Evolutionary conservation across 2,888 invertebrate genomes (phyloP), one percentile per base, ranked within the genome.

Genomic region (Pyralis farinalis): DNA sequence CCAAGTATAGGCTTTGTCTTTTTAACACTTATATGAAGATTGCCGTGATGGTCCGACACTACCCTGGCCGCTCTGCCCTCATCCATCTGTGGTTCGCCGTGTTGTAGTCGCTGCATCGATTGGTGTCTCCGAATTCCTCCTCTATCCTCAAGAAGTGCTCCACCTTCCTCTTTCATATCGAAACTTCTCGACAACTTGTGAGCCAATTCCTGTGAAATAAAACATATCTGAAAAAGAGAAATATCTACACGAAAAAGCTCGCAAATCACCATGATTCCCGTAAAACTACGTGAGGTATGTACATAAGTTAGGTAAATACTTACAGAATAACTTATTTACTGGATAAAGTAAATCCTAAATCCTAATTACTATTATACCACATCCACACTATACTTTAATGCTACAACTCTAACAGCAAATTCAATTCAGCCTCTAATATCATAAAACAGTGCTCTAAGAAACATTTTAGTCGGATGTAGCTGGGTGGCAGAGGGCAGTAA

Each of bases 1-100:
- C 98, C 98, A 63, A 98, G 92, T 67, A 97, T 96, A 35, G 97
- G 96, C 85, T 97, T 97, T 40, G 95, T 96, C 90, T 98, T 98
- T 84, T 95, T 95, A 56, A 98, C 96, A 55, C 94, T 94, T 64
- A 97, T 94, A 76, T 96, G 92, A 65, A 97, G 91, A 85, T 96
- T 96, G 57, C 96, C 96, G 83, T 95, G 95, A 81, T 95, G 94
- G 85, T 96, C 96, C 62, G 94, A 91, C 63, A 95, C 93, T 55
- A 96, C 95, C 61, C 93, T 90, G 57, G 94, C 88, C 3, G 71
- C 88, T 49, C 78, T 83, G 53, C 66, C 90, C 68, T 87, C 91
- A 76, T 90, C 88, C 74, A 80, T 60, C 58, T 54, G 73, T 51
- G 76, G 89, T 75, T 75, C 91, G 74, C 80, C 92, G 90, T 74